Percentiles rank a stretch among this genome's conserved stretches.
Evolutionary conservation across 2,113 vertebrate genomes (phyloP).

Genomic region (Marmota flaviventris): DNA sequence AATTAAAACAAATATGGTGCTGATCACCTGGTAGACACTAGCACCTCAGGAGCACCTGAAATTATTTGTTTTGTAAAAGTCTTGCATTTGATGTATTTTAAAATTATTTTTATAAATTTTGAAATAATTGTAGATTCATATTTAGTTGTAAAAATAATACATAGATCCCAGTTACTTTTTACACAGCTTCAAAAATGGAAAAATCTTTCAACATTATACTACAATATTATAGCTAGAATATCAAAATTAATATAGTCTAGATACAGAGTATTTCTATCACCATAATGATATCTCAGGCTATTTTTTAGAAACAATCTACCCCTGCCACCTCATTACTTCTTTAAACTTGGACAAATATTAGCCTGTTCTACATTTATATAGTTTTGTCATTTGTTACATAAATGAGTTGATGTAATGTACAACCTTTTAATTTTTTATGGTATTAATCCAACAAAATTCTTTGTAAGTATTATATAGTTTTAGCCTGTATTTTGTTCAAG

Average conservation of each 20-base stretch:
- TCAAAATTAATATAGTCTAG: not conserved
- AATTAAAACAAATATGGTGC: not conserved
- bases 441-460: not conserved
- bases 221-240: not conserved
- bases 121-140: not conserved
- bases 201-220: not conserved
- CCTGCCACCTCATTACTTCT: not conserved
- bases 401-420: not conserved
- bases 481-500: not conserved
- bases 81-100: not conserved
- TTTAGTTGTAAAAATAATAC: not conserved
- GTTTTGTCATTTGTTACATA: not conserved
- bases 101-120: not conserved
- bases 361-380: not conserved
- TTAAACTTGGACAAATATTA: not conserved
- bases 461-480: not conserved
- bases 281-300: not conserved
- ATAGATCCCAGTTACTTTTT: not conserved
- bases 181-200: not conserved
- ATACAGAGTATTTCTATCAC: not conserved
- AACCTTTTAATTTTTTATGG: not conserved
- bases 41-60: not conserved
- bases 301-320: not conserved
- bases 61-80: not conserved
- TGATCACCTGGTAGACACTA: not conserved